These are phyloP conservation scores for Poecilia wingei DNA, from an alignment of 2,797 vertebrate species.

Conservation along the genomic window DNA sequence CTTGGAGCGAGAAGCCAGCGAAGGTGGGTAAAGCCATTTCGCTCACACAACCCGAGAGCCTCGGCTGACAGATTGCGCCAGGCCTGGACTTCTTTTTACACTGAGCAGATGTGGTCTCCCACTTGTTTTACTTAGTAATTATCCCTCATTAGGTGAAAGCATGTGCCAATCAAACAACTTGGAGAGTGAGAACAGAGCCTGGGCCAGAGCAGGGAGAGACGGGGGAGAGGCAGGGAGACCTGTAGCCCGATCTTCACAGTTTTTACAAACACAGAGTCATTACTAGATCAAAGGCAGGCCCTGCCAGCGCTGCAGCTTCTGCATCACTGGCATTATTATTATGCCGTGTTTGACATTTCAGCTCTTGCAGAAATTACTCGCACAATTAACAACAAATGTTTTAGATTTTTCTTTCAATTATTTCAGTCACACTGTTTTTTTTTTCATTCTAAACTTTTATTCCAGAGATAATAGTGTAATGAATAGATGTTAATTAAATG, in stretches of 20 bases:
- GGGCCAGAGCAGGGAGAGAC: conserved; percentile 66
- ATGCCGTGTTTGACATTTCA: conserved; percentile 68
- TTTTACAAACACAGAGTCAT: conserved; percentile 71
- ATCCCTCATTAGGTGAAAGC: conserved; percentile 97
- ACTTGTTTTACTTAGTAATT: conserved; percentile 99
- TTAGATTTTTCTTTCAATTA: not conserved
- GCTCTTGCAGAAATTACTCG: conserved; percentile 75
- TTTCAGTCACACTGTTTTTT: not conserved
- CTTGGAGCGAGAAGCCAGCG: conserved; percentile 55
- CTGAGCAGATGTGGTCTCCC: conserved; percentile 92
- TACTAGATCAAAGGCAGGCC: conserved; percentile 76
- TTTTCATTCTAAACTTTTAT: not conserved
- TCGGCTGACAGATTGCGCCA: conserved; percentile 85
- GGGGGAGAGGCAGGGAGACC: conserved; percentile 53
- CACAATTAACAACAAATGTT: conserved; percentile 58
- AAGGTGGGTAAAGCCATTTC: conserved; percentile 62
- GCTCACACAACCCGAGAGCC: conserved; percentile 66
- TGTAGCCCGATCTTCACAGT: conserved; percentile 67
- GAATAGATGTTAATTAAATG: not conserved
- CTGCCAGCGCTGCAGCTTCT: conserved; percentile 52
- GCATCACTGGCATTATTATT: conserved; percentile 67
- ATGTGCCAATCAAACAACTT: conserved; percentile 95
- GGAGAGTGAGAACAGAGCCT: conserved; percentile 78
- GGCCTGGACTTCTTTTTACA: conserved; percentile 85
- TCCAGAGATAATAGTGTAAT: not conserved